These are phyloP conservation scores for Entomobrya multifasciata DNA, from an alignment of 2,888 invertebrate genomes.

Conservation along the genomic window DNA sequence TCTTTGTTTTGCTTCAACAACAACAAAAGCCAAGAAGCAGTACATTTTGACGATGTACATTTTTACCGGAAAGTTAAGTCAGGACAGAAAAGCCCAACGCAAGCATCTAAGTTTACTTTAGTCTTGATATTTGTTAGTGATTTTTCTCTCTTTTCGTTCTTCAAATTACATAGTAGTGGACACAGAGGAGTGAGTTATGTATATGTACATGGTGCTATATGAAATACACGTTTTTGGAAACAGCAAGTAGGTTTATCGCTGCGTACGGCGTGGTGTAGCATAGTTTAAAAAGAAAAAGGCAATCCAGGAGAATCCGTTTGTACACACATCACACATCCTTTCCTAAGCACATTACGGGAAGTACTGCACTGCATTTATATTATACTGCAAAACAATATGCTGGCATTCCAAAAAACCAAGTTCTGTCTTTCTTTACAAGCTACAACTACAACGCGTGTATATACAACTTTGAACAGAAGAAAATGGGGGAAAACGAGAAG, in stretches of 20 bases:
- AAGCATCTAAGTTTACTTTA: not conserved
- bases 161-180: not conserved
- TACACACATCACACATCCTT: conserved; percentile 55
- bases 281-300: conserved; percentile 1
- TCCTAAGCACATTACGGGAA: conserved; percentile 55
- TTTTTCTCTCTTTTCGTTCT: not conserved
- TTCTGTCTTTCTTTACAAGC: too few species aligned
- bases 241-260: not conserved
- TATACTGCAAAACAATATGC: conserved; percentile 45
- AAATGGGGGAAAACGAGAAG: conserved; percentile 26
- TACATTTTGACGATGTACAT: too few species aligned
- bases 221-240: not conserved
- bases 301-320: conserved; percentile 37
- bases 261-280: not conserved
- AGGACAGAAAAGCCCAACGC: not conserved
- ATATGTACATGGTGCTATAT: not conserved
- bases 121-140: not conserved
- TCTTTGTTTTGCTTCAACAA: conserved; percentile 12
- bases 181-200: not conserved
- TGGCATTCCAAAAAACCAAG: conserved; percentile 40
- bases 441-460: too few species aligned
- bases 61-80: not conserved
- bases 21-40: too few species aligned
- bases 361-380: conserved; percentile 65
- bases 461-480: not conserved